Base-by-base conservation (phyloP, 2,113 vertebrate genomes). In the Alethe diademata region DNA sequence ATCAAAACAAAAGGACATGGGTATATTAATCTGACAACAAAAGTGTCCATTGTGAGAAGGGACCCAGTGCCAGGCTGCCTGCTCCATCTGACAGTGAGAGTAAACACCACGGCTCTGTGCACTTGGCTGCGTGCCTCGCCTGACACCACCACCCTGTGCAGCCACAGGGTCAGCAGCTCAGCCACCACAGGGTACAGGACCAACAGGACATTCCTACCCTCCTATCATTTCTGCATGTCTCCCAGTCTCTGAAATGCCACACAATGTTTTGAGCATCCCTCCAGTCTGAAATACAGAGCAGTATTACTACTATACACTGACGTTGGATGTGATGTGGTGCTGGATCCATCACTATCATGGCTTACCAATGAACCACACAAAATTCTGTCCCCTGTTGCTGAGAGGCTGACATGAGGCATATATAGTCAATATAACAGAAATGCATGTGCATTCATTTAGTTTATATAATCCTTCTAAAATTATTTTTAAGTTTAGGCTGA, bases 21-120 rank as follows among this genome's bases (percentile, higher is more conserved):
- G 65, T 88, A 88, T 92, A 92, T 84, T 92, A 95, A 88, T 78
- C 58, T 51, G 82, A 74, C n/a, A 86, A 97, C 93, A 96, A 73
- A 88, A 92, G 88, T 76, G 50, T 26, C 62, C 71, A 85, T 97
- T 97, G 97, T 97, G 72, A 87, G 89, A 66, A 53, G 47, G 45
- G 36, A 70, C 57, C 54, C 78, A 90, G 95, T 96, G 94, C 93
- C 95, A 96, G 95, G 93, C 96, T 91, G 93, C 84, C 76, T 91
- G 90, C 73, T 93, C 42, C 90, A 43, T 92, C 91, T 93, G 90
- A 91, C 97, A 97, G 87, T 58, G 84, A 76, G 58, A 80, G 93
- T 73, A 92, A 94, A 97, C 93, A 96, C 78, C 75, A 60, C 0
- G 0, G 42, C 70, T 92, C 75, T 96, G 87, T 84, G 69, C 33